A percentile compares a stretch with the other conserved stretches of the same genome.
Conservation (phyloP, 2,888 invertebrate genomes). For the Chymomyza caudatula region DNA sequence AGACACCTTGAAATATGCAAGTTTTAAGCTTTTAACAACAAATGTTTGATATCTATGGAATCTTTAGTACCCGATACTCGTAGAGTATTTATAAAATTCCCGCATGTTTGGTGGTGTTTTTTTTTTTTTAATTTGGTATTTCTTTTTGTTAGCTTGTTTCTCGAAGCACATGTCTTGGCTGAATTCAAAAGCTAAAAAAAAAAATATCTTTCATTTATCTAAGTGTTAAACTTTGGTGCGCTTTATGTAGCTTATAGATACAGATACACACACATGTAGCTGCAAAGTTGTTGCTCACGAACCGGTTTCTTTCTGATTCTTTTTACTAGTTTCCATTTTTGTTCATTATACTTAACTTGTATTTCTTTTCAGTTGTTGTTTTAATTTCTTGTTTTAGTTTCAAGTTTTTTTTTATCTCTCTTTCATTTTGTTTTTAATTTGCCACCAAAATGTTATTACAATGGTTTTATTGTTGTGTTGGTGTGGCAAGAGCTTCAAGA, state of each 20-base stretch:
- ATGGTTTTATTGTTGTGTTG: not conserved
- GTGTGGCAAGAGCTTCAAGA: not conserved
- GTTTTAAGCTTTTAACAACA: not conserved
- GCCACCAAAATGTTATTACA: not conserved
- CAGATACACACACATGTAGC: slow-evolving; percentile 31
- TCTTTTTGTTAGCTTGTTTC: slow-evolving; percentile 20
- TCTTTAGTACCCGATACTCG: not conserved
- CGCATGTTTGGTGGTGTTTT: not conserved
- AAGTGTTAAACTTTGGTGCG: slow-evolving; percentile 57
- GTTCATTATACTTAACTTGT: slow-evolving; percentile 58
- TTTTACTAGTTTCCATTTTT: slow-evolving; percentile 63
- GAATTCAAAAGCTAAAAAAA: slow-evolving; percentile 30
- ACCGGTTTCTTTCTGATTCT: slow-evolving; percentile 45
- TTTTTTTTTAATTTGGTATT: slow-evolving; percentile 4
- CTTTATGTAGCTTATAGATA: slow-evolving; percentile 43
- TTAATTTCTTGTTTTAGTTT: slow-evolving; percentile 23
- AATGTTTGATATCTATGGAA: not conserved
- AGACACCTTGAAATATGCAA: not conserved
- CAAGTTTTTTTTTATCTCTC: not conserved
- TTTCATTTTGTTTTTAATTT: not conserved
- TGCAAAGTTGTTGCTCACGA: slow-evolving; percentile 43
- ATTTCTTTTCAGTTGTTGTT: slow-evolving; percentile 26
- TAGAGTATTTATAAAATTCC: not conserved
- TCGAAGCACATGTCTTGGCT: slow-evolving; percentile 29
- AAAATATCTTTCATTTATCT: slow-evolving; percentile 57